A percentile compares a stretch with the other conserved stretches of the same genome.
These are phyloP conservation scores for Lasioglossum calceatum DNA, from an alignment of 2,888 invertebrate species.

Conservation along the genomic window DNA sequence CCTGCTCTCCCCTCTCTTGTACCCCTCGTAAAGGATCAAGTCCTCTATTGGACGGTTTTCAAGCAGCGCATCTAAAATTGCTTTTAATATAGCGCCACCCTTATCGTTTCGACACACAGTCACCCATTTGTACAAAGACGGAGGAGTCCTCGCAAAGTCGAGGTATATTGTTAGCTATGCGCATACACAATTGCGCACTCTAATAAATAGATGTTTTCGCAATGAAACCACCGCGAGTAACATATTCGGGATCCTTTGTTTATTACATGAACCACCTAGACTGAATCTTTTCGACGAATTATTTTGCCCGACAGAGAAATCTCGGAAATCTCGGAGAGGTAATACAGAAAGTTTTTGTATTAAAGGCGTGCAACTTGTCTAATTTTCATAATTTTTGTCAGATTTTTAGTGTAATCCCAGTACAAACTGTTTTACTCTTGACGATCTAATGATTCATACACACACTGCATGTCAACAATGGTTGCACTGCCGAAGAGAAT, in stretches of 20 bases:
- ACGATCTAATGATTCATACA: no score
- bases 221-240: background rate
- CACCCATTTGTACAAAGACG: background rate
- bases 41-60: background rate
- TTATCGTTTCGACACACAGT: background rate
- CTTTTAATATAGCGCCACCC: background rate
- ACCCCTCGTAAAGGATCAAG: background rate
- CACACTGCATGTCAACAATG: no score
- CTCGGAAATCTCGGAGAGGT: background rate
- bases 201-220: background rate
- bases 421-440: no score
- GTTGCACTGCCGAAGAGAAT: no score
- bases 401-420: no score
- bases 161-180: background rate
- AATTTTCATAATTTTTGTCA: no score
- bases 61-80: background rate
- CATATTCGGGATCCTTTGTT: background rate
- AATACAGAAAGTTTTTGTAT: background rate
- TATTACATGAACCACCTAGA: background rate
- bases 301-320: background rate
- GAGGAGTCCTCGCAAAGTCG: background rate
- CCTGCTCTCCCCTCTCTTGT: background rate
- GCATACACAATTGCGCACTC: background rate
- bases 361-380: no score
- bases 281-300: background rate